These are phyloP conservation scores for Rhabdophis nuchalis DNA, from an alignment of 2,797 vertebrate genomes.

Conservation along the genomic window DNA sequence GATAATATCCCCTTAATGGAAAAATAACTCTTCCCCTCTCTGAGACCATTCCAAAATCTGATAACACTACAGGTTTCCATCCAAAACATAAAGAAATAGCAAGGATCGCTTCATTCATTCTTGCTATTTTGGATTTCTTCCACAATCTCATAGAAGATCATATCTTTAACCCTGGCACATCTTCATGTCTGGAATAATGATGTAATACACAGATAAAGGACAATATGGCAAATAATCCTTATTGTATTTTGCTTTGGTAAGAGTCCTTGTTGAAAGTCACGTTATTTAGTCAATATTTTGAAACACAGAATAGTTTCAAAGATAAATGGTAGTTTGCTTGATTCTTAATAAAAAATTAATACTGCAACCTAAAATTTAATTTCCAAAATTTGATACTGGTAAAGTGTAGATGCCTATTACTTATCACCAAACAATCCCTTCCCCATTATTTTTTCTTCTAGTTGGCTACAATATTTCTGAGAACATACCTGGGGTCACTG, in stretches of 20 bases:
- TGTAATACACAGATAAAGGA: background rate
- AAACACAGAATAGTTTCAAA: background rate
- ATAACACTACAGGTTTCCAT: background rate
- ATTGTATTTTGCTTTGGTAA: background rate
- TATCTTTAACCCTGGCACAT: background rate
- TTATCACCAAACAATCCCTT: background rate
- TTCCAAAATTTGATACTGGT: background rate
- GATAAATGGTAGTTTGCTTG: background rate
- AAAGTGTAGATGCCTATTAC: background rate
- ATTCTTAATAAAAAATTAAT: background rate
- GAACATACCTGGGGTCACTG: constrained; percentile 85
- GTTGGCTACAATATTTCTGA: constrained; percentile 25
- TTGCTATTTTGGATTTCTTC: background rate
- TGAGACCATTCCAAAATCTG: background rate
- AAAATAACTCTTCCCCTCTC: background rate
- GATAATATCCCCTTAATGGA: background rate
- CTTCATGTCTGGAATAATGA: background rate
- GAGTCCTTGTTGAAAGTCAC: background rate
- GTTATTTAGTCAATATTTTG: background rate
- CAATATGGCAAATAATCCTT: background rate
- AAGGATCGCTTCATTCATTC: background rate
- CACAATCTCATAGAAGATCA: background rate
- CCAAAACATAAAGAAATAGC: background rate
- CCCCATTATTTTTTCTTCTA: background rate
- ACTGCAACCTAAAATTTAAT: background rate